These are phyloP conservation scores for Fragum sueziense DNA, from an alignment of 2,888 invertebrate species.

Conservation along the genomic window DNA sequence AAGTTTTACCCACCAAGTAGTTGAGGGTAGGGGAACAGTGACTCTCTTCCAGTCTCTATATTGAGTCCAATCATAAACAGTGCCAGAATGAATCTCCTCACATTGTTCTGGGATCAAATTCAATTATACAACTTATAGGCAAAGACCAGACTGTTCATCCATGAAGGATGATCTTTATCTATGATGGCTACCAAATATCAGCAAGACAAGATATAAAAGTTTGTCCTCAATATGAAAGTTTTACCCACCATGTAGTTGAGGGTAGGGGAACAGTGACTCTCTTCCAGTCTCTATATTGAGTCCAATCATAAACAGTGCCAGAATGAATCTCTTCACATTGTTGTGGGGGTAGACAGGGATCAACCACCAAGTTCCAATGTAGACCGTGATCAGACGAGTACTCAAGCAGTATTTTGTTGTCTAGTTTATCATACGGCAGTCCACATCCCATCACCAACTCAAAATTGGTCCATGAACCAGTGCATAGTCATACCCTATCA, in stretches of 20 bases:
- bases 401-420: constrained; percentile 79
- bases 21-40: constrained; percentile 79
- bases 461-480: no score
- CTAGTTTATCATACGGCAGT: constrained; percentile 67
- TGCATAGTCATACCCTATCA: no score
- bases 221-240: no score
- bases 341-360: constrained; percentile 79
- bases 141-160: no score
- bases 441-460: constrained; percentile 82
- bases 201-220: no score
- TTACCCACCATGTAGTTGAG: constrained; percentile 78
- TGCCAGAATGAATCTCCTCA: constrained; percentile 78
- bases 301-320: constrained; percentile 80
- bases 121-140: constrained; percentile 79
- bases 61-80: constrained; percentile 79
- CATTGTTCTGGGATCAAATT: constrained; percentile 80
- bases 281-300: constrained; percentile 80
- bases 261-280: constrained; percentile 81
- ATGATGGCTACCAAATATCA: no score
- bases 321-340: constrained; percentile 78
- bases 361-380: constrained; percentile 80
- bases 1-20: constrained; percentile 76
- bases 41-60: constrained; percentile 81
- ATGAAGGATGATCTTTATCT: no score
- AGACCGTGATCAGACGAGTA: constrained; percentile 82